Evolutionary conservation across 92 coral and sea anemone species (phyloP), one percentile per base, ranked within the genome.

Genomic region (Pocillopora grandis): DNA sequence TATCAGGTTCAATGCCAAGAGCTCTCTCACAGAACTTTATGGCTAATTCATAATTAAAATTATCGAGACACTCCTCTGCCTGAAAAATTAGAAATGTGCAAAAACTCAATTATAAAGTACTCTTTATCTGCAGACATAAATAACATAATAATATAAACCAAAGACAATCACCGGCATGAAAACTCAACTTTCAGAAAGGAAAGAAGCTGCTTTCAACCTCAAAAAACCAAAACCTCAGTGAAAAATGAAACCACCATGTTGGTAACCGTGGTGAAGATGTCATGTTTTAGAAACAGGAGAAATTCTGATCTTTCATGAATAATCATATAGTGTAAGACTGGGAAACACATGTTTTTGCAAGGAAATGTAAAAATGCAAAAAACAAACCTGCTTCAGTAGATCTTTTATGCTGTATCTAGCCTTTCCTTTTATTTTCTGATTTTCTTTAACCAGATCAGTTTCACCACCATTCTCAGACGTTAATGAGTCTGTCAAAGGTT

Each of bases 11-110:
- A 61, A 92, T 63, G 64, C 92, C 95, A 11, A 96, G 87, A 16
- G 98, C 99, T 75, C 93, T 92, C 70, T 90, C 91, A 79, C 96
- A 94, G 86, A 96, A 94, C 85, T 91, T 96, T 74, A 94, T 87
- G 16, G 99, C 99, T 76, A 96, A 82, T 63, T 94, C 97, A 94
- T 84, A 96, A 72, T 94, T 92, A 58, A 96, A 94, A 79, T 88
- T 86, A 74, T 92, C 99, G 86, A 94, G 82, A 66, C 89, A 89
- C 66, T 94, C 98, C 65, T 96, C 95, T 18, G 93, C 95, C 99
- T 96, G 36, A 17, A 72, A 82, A 59, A 10, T 15, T 23, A 80
- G 62, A 17, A 80, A 58, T 52, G 0, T 12, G 49, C 23, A 13
- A 21, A 35, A 4, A 49, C 74, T 13, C 19, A 64, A 21, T 15